Conservation (phyloP, 2,113 vertebrate species). For the Potamarius usumacintae region DNA sequence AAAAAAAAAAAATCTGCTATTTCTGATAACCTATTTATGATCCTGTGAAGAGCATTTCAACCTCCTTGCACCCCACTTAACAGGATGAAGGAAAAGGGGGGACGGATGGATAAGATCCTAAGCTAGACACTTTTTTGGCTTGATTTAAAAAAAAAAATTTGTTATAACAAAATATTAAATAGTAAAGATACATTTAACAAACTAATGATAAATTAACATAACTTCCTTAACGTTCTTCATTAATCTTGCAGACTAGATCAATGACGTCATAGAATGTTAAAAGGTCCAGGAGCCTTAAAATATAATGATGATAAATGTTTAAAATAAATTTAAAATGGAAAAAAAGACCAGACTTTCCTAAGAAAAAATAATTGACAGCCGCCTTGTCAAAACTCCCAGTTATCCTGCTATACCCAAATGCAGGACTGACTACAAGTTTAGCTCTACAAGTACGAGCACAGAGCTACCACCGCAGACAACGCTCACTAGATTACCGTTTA, state of each 20-base stretch:
- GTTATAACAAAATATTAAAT: conserved; percentile 13
- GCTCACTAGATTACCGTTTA: not conserved
- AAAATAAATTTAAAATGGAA: not conserved
- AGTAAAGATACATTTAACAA: not conserved
- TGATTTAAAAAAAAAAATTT: conserved; percentile 6
- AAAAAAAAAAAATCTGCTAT: conserved; percentile 50
- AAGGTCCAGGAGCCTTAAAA: not conserved
- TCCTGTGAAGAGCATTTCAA: conserved; percentile 39
- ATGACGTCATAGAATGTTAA: not conserved
- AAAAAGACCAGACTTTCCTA: not conserved
- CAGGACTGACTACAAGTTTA: not conserved
- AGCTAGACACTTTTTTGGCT: conserved; percentile 22
- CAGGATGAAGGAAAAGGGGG: conserved; percentile 17
- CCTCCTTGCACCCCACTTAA: conserved; percentile 28
- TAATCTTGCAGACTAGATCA: not conserved
- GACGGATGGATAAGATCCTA: conserved; percentile 1
- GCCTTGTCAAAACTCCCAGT: not conserved
- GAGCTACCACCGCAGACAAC: not conserved
- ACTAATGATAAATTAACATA: not conserved
- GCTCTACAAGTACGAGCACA: not conserved
- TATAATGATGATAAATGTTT: not conserved
- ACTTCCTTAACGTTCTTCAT: not conserved
- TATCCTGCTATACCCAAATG: not conserved
- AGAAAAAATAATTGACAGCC: not conserved
- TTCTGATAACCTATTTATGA: conserved; percentile 66